Evolutionary conservation across 2,888 invertebrate species (phyloP).

Genomic region (Leucophenga maculata): DNA sequence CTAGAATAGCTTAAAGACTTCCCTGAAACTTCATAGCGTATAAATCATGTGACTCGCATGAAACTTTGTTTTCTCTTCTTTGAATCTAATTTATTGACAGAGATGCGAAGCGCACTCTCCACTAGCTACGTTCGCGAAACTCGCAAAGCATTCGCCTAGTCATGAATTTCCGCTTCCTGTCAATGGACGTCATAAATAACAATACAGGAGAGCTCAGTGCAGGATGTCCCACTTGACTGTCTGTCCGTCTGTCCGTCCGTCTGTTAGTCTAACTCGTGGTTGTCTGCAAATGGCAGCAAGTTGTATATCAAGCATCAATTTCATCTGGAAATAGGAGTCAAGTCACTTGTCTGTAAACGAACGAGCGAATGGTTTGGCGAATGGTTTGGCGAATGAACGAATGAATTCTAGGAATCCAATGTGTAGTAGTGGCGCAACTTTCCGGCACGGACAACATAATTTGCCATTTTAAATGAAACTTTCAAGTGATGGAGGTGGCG

Average conservation of each 20-base stretch:
- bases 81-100: neutral
- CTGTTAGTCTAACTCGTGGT: neutral
- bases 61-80: neutral
- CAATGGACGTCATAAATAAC: slow-evolving; percentile 17
- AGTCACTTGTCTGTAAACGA: no score
- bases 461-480: slow-evolving; percentile 5
- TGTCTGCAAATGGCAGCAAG: slow-evolving; percentile 9
- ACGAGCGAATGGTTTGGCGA: no score
- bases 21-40: no score
- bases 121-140: neutral
- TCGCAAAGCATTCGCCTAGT: slow-evolving; percentile 6
- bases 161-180: slow-evolving; percentile 12
- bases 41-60: neutral
- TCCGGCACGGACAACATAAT: neutral
- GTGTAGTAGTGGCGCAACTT: neutral
- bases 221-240: neutral
- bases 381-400: no score
- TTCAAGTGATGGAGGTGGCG: neutral
- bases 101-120: neutral
- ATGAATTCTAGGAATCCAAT: no score
- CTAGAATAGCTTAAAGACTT: slow-evolving; percentile 30
- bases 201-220: neutral
- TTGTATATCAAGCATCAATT: slow-evolving; percentile 8
- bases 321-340: neutral
- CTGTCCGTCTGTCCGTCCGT: neutral